phyloP scores from a whole-genome alignment of 2,888 invertebrate genomes.

The Phaedon cochleariae region DNA sequence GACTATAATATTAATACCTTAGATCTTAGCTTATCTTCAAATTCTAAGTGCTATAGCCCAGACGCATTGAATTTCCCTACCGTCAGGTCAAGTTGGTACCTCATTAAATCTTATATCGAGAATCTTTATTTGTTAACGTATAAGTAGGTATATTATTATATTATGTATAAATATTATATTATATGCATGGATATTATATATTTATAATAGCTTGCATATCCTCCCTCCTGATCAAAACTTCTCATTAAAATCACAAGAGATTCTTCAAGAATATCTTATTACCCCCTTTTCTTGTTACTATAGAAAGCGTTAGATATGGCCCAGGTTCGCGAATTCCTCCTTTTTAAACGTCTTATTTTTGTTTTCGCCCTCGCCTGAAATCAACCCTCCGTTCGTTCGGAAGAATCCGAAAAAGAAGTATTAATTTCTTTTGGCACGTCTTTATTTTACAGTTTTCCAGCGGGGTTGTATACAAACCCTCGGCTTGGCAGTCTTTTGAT shows the following conservation, averaged over 20 bases:
- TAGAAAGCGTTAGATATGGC: constrained; percentile 14
- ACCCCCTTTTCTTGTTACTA: constrained; percentile 15
- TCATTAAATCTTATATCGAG: too few relatives aligned
- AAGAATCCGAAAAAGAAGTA: constrained; percentile 49
- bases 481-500: constrained; percentile 16
- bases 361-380: constrained; percentile 25
- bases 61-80: too few relatives aligned
- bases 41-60: too few relatives aligned
- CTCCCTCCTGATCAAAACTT: not conserved
- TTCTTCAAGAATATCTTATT: constrained; percentile 19
- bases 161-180: too few relatives aligned
- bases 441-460: constrained; percentile 51
- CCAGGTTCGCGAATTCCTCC: constrained; percentile 13
- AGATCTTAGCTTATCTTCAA: too few relatives aligned
- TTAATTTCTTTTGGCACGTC: constrained; percentile 58
- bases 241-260: not conserved
- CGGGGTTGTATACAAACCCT: not conserved
- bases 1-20: too few relatives aligned
- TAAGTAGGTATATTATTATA: too few relatives aligned
- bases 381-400: constrained; percentile 33
- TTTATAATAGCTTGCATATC: too few relatives aligned
- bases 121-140: too few relatives aligned
- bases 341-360: constrained; percentile 40
- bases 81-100: too few relatives aligned
- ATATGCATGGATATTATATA: too few relatives aligned